Evolutionary conservation across 2,888 invertebrate species (phyloP), one percentile per base, ranked within the genome.

Genomic region (Caenorhabditis uteleia): DNA sequence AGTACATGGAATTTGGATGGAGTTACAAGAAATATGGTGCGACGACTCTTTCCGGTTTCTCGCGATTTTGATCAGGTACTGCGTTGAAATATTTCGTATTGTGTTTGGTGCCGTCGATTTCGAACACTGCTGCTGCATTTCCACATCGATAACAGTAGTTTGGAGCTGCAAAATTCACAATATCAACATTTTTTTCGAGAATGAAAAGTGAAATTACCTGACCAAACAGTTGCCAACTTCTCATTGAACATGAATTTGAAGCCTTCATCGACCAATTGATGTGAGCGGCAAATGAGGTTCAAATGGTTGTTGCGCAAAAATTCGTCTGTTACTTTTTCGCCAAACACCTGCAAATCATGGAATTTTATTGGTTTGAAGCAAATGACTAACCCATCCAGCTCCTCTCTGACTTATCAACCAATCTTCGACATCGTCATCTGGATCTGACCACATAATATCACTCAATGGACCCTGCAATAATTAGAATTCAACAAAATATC

Each of bases 71-170:
- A 14, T 97, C 95, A 10, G 97, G 95, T 50, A 98, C 98, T 33
- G 97, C 97, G 77, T 91, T 88, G 86, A 98, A 99, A 34, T 69
- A 64, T 36, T 68, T 62, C 16, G 51, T 47, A n/a, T 12, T 12
- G 4, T 55, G 65, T 90, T 89, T 14, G 77, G 77, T 64, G 25
- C 70, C 68, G 47, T 69, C 61, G 6, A 67, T 60, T 84, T 91
- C 90, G 83, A 98, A 87, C 80, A 99, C 95, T 47, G 97, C 93
- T 4, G 98, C 98, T 53, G 95, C 90, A 85, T 98, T 99, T 43
- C 97, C 98, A 84, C 98, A 98, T 25, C 98, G 90, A 85, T 98
- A 99, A 86, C 98, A 99, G 85, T 98, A 99, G 86, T 98, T 99
- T 4, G 98, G 98, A 5, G 98, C 98, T 16, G 95, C 95, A 94